phyloP scores from a whole-genome alignment of 2,113 vertebrate species.

The Gobio gobio region DNA sequence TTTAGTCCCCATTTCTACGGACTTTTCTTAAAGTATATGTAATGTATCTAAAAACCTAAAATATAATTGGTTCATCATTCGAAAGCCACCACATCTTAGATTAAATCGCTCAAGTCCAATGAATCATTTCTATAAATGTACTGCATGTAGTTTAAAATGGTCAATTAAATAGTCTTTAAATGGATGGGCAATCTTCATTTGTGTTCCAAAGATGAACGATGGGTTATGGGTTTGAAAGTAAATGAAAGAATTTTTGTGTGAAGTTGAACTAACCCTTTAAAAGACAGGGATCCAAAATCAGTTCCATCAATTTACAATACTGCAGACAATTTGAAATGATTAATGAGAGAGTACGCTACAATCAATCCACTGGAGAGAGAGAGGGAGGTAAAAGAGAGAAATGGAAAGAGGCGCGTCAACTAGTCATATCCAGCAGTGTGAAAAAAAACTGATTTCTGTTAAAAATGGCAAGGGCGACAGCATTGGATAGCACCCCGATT shows the following conservation, averaged over 20 bases:
- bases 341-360: slow-evolving; percentile 9
- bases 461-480: not conserved
- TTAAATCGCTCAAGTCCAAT: not conserved
- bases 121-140: not conserved
- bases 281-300: slow-evolving; percentile 16
- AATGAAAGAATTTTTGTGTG: not conserved
- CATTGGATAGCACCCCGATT: slow-evolving; percentile 27
- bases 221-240: not conserved
- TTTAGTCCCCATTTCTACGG: not conserved
- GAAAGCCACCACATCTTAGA: not conserved
- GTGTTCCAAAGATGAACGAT: not conserved
- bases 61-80: not conserved
- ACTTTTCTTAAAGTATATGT: not conserved
- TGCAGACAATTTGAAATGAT: slow-evolving; percentile 27
- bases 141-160: not conserved
- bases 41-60: not conserved
- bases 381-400: slow-evolving; percentile 5
- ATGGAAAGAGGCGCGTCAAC: not conserved
- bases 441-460: not conserved
- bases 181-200: not conserved
- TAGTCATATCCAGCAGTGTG: not conserved
- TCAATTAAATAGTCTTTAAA: not conserved
- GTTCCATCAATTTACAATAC: not conserved
- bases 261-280: not conserved
- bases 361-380: not conserved